phyloP scores from a whole-genome alignment of 2,797 vertebrate genomes.

The Nyctalus aviator region DNA sequence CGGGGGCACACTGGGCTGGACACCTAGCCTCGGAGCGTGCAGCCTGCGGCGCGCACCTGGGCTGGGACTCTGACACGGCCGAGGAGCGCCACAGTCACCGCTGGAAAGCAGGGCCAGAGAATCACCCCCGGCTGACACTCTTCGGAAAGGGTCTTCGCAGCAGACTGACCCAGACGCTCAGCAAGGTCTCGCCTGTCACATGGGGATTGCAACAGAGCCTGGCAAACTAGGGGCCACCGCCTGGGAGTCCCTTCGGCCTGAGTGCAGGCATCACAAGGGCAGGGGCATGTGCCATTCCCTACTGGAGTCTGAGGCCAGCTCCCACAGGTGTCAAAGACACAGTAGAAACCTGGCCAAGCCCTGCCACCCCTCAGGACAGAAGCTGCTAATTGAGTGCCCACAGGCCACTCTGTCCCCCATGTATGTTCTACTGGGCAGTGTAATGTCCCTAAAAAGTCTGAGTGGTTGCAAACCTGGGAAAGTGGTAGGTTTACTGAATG shows the following conservation, averaged over 20 bases:
- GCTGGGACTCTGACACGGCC: neutral
- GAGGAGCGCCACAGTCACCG: neutral
- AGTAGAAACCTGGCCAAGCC: too few species aligned
- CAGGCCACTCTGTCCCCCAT: neutral
- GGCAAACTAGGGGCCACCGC: accelerated
- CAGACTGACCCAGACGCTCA: neutral
- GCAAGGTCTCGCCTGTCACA: neutral
- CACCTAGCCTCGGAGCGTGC: accelerated
- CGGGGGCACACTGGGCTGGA: neutral
- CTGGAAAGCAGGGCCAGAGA: neutral
- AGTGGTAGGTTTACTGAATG: neutral
- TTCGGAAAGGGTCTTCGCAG: neutral
- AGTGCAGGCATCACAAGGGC: neutral
- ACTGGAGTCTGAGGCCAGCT: neutral
- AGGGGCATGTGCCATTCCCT: neutral
- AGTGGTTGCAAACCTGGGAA: neutral
- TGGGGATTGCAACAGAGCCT: neutral
- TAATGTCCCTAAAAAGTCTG: neutral
- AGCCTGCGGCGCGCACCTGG: neutral
- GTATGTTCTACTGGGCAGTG: neutral
- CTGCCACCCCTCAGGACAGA: neutral
- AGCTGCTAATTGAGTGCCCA: neutral
- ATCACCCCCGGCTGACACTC: neutral
- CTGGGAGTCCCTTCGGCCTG: neutral
- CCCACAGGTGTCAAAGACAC: neutral